Percentiles rank a stretch among this genome's conserved stretches.
These are phyloP conservation scores for Stichopus horrens DNA, from an alignment of 53 echinoderm and acorn worm species.

Conservation along the genomic window DNA sequence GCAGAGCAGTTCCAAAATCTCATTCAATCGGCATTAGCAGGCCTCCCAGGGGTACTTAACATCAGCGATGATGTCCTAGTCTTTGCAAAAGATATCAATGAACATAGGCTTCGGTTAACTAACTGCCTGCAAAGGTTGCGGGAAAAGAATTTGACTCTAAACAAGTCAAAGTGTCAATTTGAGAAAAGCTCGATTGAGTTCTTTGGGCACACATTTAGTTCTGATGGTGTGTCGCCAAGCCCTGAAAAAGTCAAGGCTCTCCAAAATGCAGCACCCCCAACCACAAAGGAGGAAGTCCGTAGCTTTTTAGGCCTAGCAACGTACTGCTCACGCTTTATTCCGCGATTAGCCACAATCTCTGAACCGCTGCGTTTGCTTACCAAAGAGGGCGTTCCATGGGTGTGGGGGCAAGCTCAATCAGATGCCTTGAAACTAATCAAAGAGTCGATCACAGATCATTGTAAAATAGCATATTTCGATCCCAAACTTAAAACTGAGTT, in stretches of 20 bases:
- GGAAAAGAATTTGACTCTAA: slow-evolving; percentile 45
- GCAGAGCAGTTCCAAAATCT: slow-evolving; percentile 61
- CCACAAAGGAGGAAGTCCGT: slow-evolving; percentile 46
- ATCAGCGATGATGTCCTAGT: slow-evolving; percentile 57
- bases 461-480: slow-evolving; percentile 42
- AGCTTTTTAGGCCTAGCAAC: slow-evolving; percentile 60
- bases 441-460: slow-evolving; percentile 36
- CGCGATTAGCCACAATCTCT: slow-evolving; percentile 43
- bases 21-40: slow-evolving; percentile 56
- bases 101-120: slow-evolving; percentile 36
- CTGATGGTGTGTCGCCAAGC: slow-evolving; percentile 48
- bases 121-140: slow-evolving; percentile 44
- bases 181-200: slow-evolving; percentile 45
- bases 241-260: slow-evolving; percentile 47
- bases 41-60: slow-evolving; percentile 61
- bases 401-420: slow-evolving; percentile 21
- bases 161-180: slow-evolving; percentile 55
- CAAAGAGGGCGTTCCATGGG: slow-evolving; percentile 37
- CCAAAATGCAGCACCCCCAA: slow-evolving; percentile 43
- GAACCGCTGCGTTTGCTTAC: slow-evolving; percentile 47
- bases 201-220: slow-evolving; percentile 60
- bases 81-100: slow-evolving; percentile 40
- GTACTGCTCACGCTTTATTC: slow-evolving; percentile 64
- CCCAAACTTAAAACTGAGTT: slow-evolving; percentile 23
- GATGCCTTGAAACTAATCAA: slow-evolving; percentile 48